Conservation (phyloP, 2,888 invertebrate genomes). For the Phalera bucephala region DNA sequence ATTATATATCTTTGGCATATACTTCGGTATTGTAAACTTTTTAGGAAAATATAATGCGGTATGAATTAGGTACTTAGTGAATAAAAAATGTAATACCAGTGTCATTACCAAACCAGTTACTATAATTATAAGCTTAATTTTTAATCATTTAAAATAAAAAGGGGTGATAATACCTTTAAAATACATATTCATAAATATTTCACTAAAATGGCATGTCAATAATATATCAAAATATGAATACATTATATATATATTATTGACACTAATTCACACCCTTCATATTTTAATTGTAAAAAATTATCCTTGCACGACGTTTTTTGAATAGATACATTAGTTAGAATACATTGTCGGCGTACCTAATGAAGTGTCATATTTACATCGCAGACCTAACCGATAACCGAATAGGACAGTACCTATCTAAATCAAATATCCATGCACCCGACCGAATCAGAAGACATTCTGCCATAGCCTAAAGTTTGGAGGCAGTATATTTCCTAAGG, state of each 20-base stretch:
- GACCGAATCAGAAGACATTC: constrained; percentile 51
- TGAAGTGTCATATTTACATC: constrained; percentile 50
- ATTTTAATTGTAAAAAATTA: constrained; percentile 28
- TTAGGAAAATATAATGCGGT: neutral
- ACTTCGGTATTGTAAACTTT: neutral
- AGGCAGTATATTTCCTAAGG: constrained; percentile 56
- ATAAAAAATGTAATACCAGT: constrained; percentile 23
- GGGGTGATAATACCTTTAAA: constrained; percentile 1
- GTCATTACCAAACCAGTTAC: constrained; percentile 33
- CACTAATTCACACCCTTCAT: neutral
- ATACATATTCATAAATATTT: constrained; percentile 1
- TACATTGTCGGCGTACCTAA: constrained; percentile 28
- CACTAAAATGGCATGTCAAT: neutral
- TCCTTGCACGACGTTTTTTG: constrained; percentile 25
- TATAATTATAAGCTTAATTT: neutral
- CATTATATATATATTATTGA: neutral
- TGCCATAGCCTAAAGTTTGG: constrained; percentile 46
- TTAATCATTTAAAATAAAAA: constrained; percentile 1
- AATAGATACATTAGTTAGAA: constrained; percentile 19
- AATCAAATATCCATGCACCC: constrained; percentile 46
- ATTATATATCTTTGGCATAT: neutral
- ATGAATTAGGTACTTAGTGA: neutral
- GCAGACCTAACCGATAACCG: constrained; percentile 35
- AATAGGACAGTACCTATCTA: constrained; percentile 43
- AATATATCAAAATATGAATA: neutral